Evolutionary conservation across 2,113 vertebrate genomes (phyloP), one percentile per base, ranked within the genome.

Genomic region (Psilopsiagon aurifrons): DNA sequence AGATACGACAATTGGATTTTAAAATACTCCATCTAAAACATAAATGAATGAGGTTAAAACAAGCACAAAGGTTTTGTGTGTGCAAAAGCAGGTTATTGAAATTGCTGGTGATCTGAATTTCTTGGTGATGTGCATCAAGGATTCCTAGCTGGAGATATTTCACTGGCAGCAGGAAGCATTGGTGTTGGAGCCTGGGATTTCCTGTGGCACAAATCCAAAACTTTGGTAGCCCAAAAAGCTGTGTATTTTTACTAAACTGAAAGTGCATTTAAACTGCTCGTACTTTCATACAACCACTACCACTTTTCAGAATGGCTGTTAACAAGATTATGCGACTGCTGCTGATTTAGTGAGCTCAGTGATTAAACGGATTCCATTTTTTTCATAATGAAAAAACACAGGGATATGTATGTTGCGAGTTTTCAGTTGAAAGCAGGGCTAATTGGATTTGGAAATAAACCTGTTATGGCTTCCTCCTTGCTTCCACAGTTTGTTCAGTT

Each of bases 381-480:
- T 60, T 63, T 59, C 29, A 35, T 52, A 60, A 74, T n/a, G 35
- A 43, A 80, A 69, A 78, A 19, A 6, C 11, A 11, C 11, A 35
- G 35, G 67, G 17, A 71, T 47, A 13, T 11, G 52, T 37, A 24
- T 77, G 17, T 91, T 87, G 41, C 8, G 8, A n/a, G 27, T 69
- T 95, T 41, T 94, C 18, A 28, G 18, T 33, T 69, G 63, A 83
- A 94, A 96, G 31, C 27, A 44, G 28, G 17, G 8, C 31, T 95
- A 90, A 95, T 46, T 76, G 63, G 85, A 85, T 91, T 83, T 89
- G 49, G 39, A 94, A 94, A 85, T 87, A 89, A 93, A 82, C 22
- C 24, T 67, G 23, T 83, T 80, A 67, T 2, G 23, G 43, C 41
- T 89, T 84, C 33, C 29, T 67, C n/a, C 29, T 5, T 11, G 41